Evolutionary conservation across 2,113 vertebrate genomes (phyloP), one percentile per base, ranked within the genome.

Genomic region (Bagarius yarrelli): DNA sequence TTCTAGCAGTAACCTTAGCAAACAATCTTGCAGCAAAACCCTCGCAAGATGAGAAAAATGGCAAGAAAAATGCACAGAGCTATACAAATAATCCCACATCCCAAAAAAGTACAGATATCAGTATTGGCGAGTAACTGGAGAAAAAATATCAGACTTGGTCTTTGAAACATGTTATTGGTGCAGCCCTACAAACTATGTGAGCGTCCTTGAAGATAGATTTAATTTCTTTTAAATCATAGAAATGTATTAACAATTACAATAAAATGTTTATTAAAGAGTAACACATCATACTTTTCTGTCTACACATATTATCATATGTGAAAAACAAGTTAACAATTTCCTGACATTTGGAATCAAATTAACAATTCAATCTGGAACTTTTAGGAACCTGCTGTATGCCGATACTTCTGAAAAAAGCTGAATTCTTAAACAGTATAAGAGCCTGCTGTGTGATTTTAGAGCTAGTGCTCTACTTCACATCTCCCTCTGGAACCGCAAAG

Each of bases 401-500:
- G 66, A 63, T 23, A 40, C 53, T 71, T 66, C 59, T 76, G n/a
- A n/a, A n/a, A 79, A 76, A 85, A 85, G 64, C 70, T 81, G 19
- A 63, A 56, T 44, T 82, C 55, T 69, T 66, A 34, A 59, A 73
- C 21, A 25, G 21, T 73, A 63, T 34, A 11, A 2, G n/a, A 76
- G 72, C 34, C 82, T 64, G 61, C 79, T 76, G 47, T 75, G 60
- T 78, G 67, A 23, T 53, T 86, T 81, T 81, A 84, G 84, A 80
- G 70, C 77, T 70, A 82, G 72, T 83, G 84, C 66, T 83, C 83
- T 80, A 86, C 76, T 86, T 79, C 73, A 18, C 27, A 34, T 55
- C 15, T 84, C 81, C 86, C 84, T 8, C 32, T 72, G 81, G 84
- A 70, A 23, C 66, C n/a, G 57, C 53, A 84, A 85, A 85, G 76